These are phyloP conservation scores for Pyrrhosoma nymphula DNA, from an alignment of 2,888 invertebrate genomes.

Conservation along the genomic window DNA sequence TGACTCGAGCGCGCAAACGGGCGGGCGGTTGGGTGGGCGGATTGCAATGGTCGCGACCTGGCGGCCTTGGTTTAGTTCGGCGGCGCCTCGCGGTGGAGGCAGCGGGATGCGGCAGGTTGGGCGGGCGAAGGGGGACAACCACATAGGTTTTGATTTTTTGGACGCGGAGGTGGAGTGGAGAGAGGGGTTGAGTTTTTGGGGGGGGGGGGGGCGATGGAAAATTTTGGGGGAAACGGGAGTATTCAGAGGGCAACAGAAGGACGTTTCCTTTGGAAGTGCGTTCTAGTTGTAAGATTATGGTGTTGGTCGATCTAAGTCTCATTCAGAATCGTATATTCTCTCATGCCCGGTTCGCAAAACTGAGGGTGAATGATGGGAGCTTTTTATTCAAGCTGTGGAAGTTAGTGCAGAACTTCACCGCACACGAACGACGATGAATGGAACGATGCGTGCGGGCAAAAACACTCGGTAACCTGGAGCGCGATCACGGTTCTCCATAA, in stretches of 20 bases:
- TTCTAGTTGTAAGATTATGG: no score
- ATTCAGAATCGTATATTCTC: no score
- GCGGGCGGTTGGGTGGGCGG: background rate
- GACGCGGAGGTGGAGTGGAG: background rate
- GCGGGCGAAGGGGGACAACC: background rate
- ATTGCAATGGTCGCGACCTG: background rate
- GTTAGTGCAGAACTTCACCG: no score
- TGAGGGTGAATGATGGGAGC: no score
- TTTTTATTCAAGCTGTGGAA: no score
- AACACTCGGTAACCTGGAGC: no score
- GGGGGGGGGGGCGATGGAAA: background rate
- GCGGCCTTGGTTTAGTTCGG: slow-evolving; percentile 9
- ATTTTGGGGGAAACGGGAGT: background rate
- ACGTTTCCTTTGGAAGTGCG: background rate
- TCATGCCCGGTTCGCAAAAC: no score
- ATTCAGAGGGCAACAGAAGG: background rate
- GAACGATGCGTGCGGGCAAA: no score
- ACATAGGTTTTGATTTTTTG: background rate
- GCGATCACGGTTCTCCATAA: no score
- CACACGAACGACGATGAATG: no score
- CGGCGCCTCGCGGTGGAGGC: background rate
- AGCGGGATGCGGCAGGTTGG: background rate
- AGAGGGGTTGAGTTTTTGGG: background rate
- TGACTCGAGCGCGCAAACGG: background rate
- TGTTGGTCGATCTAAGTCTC: no score